These are phyloP conservation scores for Dynastes maya DNA, from an alignment of 2,888 invertebrate genomes.

Conservation along the genomic window DNA sequence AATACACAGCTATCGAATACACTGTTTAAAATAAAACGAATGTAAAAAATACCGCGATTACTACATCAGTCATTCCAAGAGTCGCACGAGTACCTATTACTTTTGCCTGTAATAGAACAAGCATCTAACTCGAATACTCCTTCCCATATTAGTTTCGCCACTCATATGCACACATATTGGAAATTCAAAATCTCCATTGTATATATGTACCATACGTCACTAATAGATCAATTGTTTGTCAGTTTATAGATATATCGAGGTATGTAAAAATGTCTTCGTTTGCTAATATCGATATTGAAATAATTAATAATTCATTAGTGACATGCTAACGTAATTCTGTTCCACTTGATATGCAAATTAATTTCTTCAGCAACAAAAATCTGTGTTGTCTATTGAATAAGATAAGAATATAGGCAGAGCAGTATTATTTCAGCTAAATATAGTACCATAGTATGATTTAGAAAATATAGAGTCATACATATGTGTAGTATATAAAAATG, in stretches of 20 bases:
- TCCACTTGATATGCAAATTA: slow-evolving; percentile 50
- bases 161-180: slow-evolving; percentile 20
- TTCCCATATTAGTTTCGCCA: slow-evolving; percentile 40
- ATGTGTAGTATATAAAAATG: too few relatives aligned
- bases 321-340: slow-evolving; percentile 46
- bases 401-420: slow-evolving; percentile 14
- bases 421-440: slow-evolving; percentile 15
- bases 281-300: slow-evolving; percentile 44
- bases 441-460: neutral
- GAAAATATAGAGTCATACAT: slow-evolving; percentile 8
- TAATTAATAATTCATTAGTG: slow-evolving; percentile 51
- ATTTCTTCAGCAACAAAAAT: slow-evolving; percentile 35
- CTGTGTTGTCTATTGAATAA: slow-evolving; percentile 38
- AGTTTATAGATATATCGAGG: slow-evolving; percentile 29
- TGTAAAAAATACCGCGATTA: slow-evolving; percentile 11
- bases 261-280: slow-evolving; percentile 44
- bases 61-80: slow-evolving; percentile 13
- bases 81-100: slow-evolving; percentile 2
- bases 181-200: slow-evolving; percentile 38
- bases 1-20: neutral
- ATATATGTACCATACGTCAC: slow-evolving; percentile 14
- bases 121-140: slow-evolving; percentile 12
- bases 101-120: slow-evolving; percentile 24
- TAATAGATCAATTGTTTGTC: slow-evolving; percentile 45
- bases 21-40: slow-evolving; percentile 4